Conservation (phyloP, 92 coral and sea anemone genomes). For the Parazoanthus swiftii region DNA sequence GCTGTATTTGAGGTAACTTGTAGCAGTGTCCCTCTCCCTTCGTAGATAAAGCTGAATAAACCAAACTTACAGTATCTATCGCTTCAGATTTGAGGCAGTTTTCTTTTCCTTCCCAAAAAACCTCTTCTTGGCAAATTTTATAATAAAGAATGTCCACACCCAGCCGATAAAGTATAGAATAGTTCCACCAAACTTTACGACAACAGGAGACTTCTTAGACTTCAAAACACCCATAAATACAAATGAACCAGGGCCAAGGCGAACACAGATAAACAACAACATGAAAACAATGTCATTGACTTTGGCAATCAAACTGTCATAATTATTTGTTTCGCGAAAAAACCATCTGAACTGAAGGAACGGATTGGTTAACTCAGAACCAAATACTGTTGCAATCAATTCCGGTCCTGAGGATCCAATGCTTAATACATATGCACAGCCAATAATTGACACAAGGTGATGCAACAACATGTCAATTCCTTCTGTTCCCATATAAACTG, state of each 20-base stretch:
- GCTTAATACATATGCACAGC: conserved; percentile 55
- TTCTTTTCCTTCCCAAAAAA: conserved; percentile 71
- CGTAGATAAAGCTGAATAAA: too few species aligned
- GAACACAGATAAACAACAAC: conserved; percentile 71
- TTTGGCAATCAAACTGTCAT: conserved; percentile 77
- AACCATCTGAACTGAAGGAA: conserved; percentile 94
- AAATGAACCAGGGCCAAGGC: conserved; percentile 87
- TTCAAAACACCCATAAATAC: conserved; percentile 53
- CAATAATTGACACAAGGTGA: conserved; percentile 70
- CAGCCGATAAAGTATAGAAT: conserved; percentile 80
- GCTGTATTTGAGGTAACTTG: too few species aligned
- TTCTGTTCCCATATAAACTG: conserved; percentile 88
- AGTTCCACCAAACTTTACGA: conserved; percentile 80
- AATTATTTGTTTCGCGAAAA: conserved; percentile 78
- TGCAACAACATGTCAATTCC: conserved; percentile 87
- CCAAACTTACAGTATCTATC: not conserved
- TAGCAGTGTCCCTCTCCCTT: too few species aligned
- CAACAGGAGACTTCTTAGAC: conserved; percentile 68
- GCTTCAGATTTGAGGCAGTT: not conserved
- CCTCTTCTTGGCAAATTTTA: conserved; percentile 79
- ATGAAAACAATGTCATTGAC: conserved; percentile 81
- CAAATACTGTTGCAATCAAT: conserved; percentile 86
- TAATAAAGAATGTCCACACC: conserved; percentile 77
- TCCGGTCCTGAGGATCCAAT: conserved; percentile 82
- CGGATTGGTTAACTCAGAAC: conserved; percentile 93